Percentiles rank a stretch among this genome's conserved stretches.
Evolutionary conservation across 2,888 invertebrate genomes (phyloP).

Genomic region (Polymixis flavicincta): DNA sequence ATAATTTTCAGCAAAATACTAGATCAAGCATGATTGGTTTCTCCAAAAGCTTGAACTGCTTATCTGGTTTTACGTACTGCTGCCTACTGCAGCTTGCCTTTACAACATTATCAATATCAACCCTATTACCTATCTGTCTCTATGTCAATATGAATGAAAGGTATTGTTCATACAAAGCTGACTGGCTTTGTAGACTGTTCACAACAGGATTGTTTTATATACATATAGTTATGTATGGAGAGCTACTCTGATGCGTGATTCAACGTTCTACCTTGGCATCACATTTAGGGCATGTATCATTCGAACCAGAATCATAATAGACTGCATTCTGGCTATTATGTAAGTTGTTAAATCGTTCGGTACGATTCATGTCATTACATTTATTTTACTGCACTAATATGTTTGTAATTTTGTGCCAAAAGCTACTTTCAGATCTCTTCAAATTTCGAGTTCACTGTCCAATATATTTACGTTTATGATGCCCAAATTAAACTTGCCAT

Average conservation of each 20-base stretch:
- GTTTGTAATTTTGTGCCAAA: conserved; percentile 32
- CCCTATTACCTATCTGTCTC: background rate
- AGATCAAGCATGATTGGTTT: background rate
- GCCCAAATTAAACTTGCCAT: background rate
- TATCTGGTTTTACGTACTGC: background rate
- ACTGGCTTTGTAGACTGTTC: background rate
- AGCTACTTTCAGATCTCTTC: background rate
- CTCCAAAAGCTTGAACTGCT: background rate
- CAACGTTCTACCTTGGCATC: conserved; percentile 39
- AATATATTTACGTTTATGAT: conserved; percentile 3
- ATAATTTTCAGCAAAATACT: too few species aligned
- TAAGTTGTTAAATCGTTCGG: conserved; percentile 33
- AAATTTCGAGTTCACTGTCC: conserved; percentile 15
- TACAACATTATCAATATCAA: background rate
- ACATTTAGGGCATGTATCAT: conserved; percentile 7
- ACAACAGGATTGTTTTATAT: conserved; percentile 2
- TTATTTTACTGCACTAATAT: background rate
- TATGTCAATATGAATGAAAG: background rate
- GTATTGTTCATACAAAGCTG: background rate
- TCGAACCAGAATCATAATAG: conserved; percentile 19
- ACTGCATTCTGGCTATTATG: conserved; percentile 26
- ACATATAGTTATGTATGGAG: background rate
- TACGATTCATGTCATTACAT: conserved; percentile 6
- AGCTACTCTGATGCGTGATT: conserved; percentile 17
- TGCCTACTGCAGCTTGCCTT: background rate